Conservation (phyloP, 2,888 invertebrate species). For the Rosalia funebris region DNA sequence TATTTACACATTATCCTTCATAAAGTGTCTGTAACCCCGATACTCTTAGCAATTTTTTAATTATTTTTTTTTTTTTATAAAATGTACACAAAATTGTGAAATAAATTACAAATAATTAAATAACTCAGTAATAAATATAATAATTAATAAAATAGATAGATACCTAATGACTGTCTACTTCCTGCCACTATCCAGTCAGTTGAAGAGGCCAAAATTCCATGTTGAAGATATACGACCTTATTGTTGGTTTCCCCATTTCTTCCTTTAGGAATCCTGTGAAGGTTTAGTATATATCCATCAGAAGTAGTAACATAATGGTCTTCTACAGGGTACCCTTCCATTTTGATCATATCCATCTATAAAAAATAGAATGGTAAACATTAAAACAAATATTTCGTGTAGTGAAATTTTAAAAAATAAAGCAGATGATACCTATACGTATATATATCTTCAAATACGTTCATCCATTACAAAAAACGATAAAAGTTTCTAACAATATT, state of each 20-base stretch:
- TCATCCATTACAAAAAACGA: background rate
- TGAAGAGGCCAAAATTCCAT: constrained; percentile 67
- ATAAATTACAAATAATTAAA: no score
- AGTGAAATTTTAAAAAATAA: no score
- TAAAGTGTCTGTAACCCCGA: no score
- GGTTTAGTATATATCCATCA: constrained; percentile 68
- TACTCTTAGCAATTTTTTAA: no score
- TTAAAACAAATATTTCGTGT: no score
- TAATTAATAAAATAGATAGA: no score
- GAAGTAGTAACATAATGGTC: constrained; percentile 62
- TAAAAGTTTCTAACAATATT: background rate
- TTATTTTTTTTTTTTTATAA: no score
- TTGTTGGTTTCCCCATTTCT: constrained; percentile 38
- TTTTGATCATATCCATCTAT: constrained; percentile 52
- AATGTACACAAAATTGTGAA: no score
- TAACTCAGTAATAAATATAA: no score
- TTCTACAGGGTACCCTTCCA: constrained; percentile 63
- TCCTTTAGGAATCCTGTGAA: constrained; percentile 68
- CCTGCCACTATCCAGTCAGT: constrained; percentile 68
- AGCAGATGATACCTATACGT: no score
- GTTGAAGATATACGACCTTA: constrained; percentile 63
- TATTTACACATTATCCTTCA: no score
- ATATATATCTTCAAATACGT: background rate
- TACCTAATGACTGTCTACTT: constrained; percentile 64
- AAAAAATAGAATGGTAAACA: background rate